Conservation (phyloP, 2,797 vertebrate species). For the Graptemys geographica region DNA sequence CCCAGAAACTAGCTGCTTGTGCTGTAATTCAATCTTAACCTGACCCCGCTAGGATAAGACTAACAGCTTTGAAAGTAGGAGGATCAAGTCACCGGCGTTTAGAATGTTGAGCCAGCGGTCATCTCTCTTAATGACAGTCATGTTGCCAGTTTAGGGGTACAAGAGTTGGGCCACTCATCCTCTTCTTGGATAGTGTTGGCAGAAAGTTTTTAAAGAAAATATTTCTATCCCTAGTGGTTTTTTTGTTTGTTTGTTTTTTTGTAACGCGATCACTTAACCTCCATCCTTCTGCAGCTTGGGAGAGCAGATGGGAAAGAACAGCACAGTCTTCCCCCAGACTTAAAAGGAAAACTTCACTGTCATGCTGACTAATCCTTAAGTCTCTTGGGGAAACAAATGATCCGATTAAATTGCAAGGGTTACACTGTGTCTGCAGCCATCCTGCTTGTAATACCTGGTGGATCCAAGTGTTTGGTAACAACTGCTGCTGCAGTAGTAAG, state of each 20-base stretch:
- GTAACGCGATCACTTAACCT: background rate
- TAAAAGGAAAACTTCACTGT: background rate
- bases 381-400: background rate
- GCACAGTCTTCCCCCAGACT: background rate
- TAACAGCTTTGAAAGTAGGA: background rate
- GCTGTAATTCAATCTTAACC: constrained; percentile 1
- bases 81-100: background rate
- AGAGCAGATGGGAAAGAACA: background rate
- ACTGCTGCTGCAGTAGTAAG: background rate
- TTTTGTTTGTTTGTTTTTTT: background rate
- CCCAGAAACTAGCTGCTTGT: background rate
- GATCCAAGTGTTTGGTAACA: background rate
- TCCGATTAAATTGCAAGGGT: background rate
- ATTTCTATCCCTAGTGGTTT: background rate
- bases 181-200: background rate
- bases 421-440: background rate
- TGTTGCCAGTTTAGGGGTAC: background rate
- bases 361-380: background rate
- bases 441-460: background rate
- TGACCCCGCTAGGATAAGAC: background rate
- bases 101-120: background rate
- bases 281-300: background rate
- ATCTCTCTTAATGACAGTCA: background rate
- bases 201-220: background rate
- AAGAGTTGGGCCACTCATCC: background rate